phyloP scores from a whole-genome alignment of 2,888 invertebrate species.

The Tetragnatha montana region DNA sequence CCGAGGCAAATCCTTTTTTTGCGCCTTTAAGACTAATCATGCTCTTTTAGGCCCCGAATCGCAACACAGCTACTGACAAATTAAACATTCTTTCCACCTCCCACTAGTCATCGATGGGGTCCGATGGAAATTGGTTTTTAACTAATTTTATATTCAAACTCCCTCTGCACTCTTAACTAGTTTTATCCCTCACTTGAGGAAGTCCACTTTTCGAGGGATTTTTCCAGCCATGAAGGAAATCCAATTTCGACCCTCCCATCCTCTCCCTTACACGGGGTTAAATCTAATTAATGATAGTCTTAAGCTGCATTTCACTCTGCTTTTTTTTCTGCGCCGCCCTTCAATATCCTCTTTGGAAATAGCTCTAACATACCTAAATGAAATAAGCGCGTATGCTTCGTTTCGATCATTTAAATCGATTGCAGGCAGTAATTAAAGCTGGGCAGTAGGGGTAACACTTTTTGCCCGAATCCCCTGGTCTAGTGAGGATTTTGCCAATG shows the following conservation, averaged over 20 bases:
- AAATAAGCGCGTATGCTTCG: constrained; percentile 65
- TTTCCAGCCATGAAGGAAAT: constrained; percentile 6
- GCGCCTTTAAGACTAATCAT: background rate
- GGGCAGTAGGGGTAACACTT: constrained; percentile 59
- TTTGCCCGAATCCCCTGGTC: constrained; percentile 64
- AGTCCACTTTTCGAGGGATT: constrained; percentile 19
- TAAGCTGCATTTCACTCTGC: constrained; percentile 45
- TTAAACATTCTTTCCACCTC: background rate
- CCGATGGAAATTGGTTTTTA: constrained; percentile 7
- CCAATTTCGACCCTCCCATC: background rate
- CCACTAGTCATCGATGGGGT: background rate
- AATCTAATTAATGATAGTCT: constrained; percentile 64
- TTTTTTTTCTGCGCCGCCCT: constrained; percentile 8
- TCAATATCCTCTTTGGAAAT: constrained; percentile 38
- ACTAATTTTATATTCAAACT: constrained; percentile 28
- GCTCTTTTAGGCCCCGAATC: background rate
- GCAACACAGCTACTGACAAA: background rate
- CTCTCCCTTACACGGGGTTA: constrained; percentile 29
- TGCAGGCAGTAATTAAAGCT: constrained; percentile 66
- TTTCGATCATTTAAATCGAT: constrained; percentile 71
- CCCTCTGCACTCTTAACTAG: background rate
- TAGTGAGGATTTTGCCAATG: constrained; percentile 70
- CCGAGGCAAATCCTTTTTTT: background rate
- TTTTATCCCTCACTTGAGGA: constrained; percentile 13
- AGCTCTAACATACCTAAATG: constrained; percentile 63